phyloP scores from a whole-genome alignment of 1,140 invertebrate genomes.

The Drosophila subobscura region DNA sequence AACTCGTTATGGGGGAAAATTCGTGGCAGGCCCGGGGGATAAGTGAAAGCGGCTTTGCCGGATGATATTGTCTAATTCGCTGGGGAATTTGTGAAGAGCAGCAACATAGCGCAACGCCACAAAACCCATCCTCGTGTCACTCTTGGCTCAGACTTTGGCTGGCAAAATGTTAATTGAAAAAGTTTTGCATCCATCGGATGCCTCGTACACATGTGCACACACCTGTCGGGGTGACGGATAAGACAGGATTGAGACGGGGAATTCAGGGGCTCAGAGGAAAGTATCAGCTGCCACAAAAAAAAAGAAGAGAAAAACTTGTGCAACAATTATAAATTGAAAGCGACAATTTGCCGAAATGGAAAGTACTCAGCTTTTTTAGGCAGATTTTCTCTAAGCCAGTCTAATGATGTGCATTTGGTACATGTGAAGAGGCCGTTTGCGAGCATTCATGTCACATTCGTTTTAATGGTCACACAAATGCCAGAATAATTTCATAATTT shows the following conservation, averaged over 20 bases:
- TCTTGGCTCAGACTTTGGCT: conserved; percentile 45
- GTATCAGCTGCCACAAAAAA: too few relatives aligned
- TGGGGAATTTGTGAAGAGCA: conserved; percentile 60
- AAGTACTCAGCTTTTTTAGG: conserved; percentile 15
- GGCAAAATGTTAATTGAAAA: conserved; percentile 81
- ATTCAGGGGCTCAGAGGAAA: too few relatives aligned
- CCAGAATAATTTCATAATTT: conserved; percentile 25
- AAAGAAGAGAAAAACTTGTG: conserved; percentile 20
- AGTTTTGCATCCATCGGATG: conserved; percentile 58
- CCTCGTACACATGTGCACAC: conserved; percentile 54
- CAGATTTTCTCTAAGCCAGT: background rate
- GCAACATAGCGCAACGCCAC: conserved; percentile 6
- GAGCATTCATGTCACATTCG: conserved; percentile 41
- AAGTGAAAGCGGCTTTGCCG: conserved; percentile 44
- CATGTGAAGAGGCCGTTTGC: conserved; percentile 11
- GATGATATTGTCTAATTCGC: conserved; percentile 22
- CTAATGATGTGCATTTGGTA: conserved; percentile 64
- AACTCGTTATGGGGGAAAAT: conserved; percentile 59
- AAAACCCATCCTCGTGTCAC: conserved; percentile 24
- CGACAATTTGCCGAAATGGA: conserved; percentile 41
- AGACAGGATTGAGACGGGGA: conserved; percentile 22
- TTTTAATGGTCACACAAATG: conserved; percentile 62
- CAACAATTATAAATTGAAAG: conserved; percentile 66
- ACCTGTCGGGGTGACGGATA: conserved; percentile 44
- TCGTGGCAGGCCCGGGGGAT: conserved; percentile 58